Evolutionary conservation across 1,140 invertebrate species (phyloP), one percentile per base, ranked within the genome.

Genomic region (Grapholita molesta): DNA sequence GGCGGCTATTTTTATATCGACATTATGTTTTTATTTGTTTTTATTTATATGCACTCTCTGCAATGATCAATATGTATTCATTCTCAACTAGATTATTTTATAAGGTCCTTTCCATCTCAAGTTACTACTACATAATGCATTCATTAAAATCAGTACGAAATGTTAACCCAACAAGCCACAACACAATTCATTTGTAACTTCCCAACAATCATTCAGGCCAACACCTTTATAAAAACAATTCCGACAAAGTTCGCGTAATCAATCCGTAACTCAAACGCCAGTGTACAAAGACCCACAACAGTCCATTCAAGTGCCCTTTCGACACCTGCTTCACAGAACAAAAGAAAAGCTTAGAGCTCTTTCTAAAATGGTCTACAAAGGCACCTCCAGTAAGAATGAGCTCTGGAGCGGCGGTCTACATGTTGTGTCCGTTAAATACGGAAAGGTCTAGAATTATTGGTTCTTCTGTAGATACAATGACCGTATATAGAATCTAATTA

Each of bases 211-310:
- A 61, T 61, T 61, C 55, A 61, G 55, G 7, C 55, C 55, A 32
- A 61, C 55, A 61, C 55, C 28, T 61, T 61, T 61, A 25, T 61
- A 61, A 61, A 61, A 32, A 61, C 55, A 61, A 61, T 61, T 61
- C 55, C n/a, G 18, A 25, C 12, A 15, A 25, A 61, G 55, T 30
- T 61, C 11, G n/a, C 25, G 55, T 32, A 61, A 61, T 61, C 55
- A 61, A 61, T 61, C 55, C 55, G 55, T 15, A 61, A 61, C 55
- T 61, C 55, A 61, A 61, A 61, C 11, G 55, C 55, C 55, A 61
- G 55, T 28, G 2, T 15, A 28, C 55, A 61, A 61, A 61, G 55
- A 61, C 55, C 55, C 21, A 5, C 15, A 7, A 18, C 25, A 15
- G n/a, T 21, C 15, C 55, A 61, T 61, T 61, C 24, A 61, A 25